Conservation (phyloP, 2,888 invertebrate genomes). For the Agrilus biguttatus region DNA sequence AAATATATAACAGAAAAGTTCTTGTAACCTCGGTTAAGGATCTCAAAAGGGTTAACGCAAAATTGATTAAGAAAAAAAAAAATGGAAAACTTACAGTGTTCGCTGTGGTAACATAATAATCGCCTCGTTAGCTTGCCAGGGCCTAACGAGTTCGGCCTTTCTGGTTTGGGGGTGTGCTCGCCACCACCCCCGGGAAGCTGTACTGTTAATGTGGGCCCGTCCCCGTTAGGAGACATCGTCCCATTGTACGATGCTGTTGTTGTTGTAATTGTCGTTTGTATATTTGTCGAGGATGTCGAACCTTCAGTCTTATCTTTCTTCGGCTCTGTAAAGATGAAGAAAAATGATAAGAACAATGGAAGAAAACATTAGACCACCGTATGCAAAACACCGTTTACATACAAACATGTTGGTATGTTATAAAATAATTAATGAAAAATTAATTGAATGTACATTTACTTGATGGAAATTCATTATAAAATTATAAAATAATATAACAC, state of each 20-base stretch:
- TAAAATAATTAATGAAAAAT: too few species aligned
- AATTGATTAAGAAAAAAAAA: neutral
- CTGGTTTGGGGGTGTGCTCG: slow-evolving; percentile 38
- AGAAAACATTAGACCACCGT: too few species aligned
- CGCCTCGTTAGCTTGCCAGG: slow-evolving; percentile 63
- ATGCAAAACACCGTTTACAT: too few species aligned
- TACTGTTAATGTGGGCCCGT: slow-evolving; percentile 24
- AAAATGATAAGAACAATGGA: too few species aligned
- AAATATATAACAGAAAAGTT: too few species aligned
- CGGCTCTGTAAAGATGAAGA: slow-evolving; percentile 59
- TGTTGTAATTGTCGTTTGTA: too few species aligned
- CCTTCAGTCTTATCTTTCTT: slow-evolving; percentile 84
- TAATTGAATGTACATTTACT: too few species aligned
- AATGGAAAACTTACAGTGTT: slow-evolving; percentile 47
- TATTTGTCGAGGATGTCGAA: slow-evolving; percentile 12
- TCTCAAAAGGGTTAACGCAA: too few species aligned
- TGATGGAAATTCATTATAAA: too few species aligned
- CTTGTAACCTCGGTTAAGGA: too few species aligned
- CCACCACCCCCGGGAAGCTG: slow-evolving; percentile 22
- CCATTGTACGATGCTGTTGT: slow-evolving; percentile 34
- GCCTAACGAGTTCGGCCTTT: slow-evolving; percentile 67
- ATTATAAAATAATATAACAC: too few species aligned
- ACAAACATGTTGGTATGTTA: too few species aligned
- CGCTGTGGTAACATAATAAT: slow-evolving; percentile 65
- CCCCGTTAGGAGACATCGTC: slow-evolving; percentile 46